A percentile compares a stretch with the other conserved stretches of the same genome.
These are phyloP conservation scores for Polyergus mexicanus DNA, from an alignment of 1,140 invertebrate genomes.

Conservation along the genomic window DNA sequence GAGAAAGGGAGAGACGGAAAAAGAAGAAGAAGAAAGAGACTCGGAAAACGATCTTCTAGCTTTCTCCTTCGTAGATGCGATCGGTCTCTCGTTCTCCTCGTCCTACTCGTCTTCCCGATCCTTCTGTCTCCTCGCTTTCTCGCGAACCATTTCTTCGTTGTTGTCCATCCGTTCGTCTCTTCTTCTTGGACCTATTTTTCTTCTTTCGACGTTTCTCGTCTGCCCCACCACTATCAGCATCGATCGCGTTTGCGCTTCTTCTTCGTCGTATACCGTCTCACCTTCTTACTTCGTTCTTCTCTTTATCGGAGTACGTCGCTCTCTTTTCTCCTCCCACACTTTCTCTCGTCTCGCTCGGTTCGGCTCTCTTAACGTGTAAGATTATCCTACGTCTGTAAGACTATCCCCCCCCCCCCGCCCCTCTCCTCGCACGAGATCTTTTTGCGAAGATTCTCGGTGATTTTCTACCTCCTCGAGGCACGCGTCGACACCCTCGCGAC, in stretches of 20 bases:
- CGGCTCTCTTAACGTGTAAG: background rate
- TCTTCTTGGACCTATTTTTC: slow-evolving; percentile 29
- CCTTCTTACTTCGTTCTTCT: slow-evolving; percentile 56
- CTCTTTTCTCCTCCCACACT: slow-evolving; percentile 11
- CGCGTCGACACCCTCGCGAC: slow-evolving; percentile 8
- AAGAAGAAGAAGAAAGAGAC: slow-evolving; percentile 40
- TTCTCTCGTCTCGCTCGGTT: background rate
- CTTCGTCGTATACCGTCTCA: slow-evolving; percentile 46
- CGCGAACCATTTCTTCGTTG: slow-evolving; percentile 47
- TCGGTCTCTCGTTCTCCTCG: slow-evolving; percentile 41
- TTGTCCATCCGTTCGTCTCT: slow-evolving; percentile 37
- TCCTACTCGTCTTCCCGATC: slow-evolving; percentile 36
- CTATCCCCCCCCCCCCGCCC: too few relatives aligned
- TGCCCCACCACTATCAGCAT: slow-evolving; percentile 5
- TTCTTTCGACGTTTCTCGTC: slow-evolving; percentile 57
- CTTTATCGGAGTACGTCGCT: slow-evolving; percentile 40
- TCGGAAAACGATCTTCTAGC: slow-evolving; percentile 68
- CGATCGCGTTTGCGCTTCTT: slow-evolving; percentile 30
- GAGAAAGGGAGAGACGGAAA: background rate
- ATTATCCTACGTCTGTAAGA: background rate
- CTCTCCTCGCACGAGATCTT: background rate
- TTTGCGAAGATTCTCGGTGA: slow-evolving; percentile 61
- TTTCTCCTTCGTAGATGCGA: slow-evolving; percentile 71
- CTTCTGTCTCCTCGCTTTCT: slow-evolving; percentile 27
- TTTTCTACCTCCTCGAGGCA: slow-evolving; percentile 52